Evolutionary conservation across 2,888 invertebrate species (phyloP).

Genomic region (Acanthoscelides obtectus): DNA sequence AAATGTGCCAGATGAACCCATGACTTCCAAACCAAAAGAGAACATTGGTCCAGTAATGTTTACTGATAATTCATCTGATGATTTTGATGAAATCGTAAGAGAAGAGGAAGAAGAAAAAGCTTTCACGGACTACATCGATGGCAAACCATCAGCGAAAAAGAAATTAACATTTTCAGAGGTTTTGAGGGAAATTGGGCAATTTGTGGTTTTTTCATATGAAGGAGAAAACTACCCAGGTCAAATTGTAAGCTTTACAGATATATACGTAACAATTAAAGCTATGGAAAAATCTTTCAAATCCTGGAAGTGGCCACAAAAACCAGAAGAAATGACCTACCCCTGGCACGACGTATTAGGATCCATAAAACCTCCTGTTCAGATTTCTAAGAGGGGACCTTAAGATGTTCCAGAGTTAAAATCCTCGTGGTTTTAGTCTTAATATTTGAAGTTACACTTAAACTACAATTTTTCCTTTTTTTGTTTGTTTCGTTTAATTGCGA

Average conservation of each 20-base stretch:
- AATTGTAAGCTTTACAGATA: constrained; percentile 7
- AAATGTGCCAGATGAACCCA: not conserved
- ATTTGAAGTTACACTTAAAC: not conserved
- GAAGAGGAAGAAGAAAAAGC: not conserved
- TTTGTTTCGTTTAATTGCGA: not conserved
- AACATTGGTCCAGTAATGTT: not conserved
- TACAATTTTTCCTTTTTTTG: not conserved
- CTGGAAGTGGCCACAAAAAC: constrained; percentile 15
- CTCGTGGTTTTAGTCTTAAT: not conserved
- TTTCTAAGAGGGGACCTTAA: constrained; percentile 8
- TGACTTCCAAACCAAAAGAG: not conserved
- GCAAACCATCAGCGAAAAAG: too few species aligned
- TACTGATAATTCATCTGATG: not conserved
- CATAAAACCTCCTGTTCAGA: constrained; percentile 11
- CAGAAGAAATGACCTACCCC: constrained; percentile 8
- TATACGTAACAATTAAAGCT: constrained; percentile 8
- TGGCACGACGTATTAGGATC: constrained; percentile 9
- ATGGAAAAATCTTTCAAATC: constrained; percentile 15
- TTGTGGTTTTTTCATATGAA: constrained; percentile 12
- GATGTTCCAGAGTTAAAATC: not conserved
- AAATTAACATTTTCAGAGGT: constrained; percentile 1
- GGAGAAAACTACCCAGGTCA: constrained; percentile 9
- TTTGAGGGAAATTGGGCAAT: constrained; percentile 10
- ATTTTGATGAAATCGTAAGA: not conserved
- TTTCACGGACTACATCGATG: too few species aligned